Conservation (phyloP, 2,113 vertebrate species). For the Xiphophorus hellerii region DNA sequence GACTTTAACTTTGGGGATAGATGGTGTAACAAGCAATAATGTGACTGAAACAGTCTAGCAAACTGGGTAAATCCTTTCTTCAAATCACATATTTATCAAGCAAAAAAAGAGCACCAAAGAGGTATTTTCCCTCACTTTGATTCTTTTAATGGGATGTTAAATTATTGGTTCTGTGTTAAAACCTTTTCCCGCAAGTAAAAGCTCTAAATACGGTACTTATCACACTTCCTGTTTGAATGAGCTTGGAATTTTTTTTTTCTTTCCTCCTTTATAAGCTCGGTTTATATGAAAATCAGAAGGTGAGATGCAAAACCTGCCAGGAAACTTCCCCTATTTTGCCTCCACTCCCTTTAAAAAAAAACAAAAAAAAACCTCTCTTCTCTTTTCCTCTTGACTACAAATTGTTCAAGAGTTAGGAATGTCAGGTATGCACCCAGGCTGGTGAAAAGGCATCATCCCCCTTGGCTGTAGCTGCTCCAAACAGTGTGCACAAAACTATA, state of each 20-base stretch:
- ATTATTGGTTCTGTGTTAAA: background rate
- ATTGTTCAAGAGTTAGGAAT: slow-evolving; percentile 68
- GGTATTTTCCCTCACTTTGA: background rate
- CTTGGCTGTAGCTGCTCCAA: slow-evolving; percentile 56
- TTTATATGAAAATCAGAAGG: slow-evolving; percentile 29
- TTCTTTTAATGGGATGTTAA: background rate
- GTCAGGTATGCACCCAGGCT: slow-evolving; percentile 68
- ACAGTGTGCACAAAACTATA: slow-evolving; percentile 33
- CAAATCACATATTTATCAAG: background rate
- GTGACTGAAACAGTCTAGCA: background rate
- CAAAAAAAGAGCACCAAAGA: background rate
- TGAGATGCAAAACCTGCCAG: slow-evolving; percentile 5
- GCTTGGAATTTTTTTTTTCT: too few species aligned
- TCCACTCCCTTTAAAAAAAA: background rate
- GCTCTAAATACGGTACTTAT: background rate
- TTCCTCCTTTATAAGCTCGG: too few species aligned
- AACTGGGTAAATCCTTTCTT: background rate
- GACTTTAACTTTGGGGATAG: background rate
- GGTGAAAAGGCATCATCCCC: slow-evolving; percentile 73
- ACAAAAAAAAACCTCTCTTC: background rate
- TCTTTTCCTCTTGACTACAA: background rate
- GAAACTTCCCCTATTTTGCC: background rate
- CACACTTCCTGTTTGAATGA: too few species aligned
- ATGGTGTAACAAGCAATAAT: background rate
- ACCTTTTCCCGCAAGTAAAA: background rate